Conservation (phyloP, 2,888 invertebrate species). For the Nemurella pictetii region DNA sequence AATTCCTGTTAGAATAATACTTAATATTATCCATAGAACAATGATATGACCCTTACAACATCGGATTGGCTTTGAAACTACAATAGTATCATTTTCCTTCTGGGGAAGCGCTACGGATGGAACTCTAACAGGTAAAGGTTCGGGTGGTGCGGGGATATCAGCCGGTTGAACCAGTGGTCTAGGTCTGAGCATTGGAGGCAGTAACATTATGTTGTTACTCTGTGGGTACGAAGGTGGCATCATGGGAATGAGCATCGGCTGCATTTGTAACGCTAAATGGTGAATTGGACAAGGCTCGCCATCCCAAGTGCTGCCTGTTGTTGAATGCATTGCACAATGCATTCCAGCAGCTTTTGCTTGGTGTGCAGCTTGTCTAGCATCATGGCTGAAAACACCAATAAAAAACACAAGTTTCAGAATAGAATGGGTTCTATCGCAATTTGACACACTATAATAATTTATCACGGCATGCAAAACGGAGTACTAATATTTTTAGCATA, state of each 20-base stretch:
- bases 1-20: slow-evolving; percentile 46
- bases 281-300: slow-evolving; percentile 44
- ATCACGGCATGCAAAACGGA: neutral
- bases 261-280: slow-evolving; percentile 25
- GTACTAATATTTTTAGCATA: neutral
- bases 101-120: slow-evolving; percentile 39
- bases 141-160: slow-evolving; percentile 40
- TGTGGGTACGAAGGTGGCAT: slow-evolving; percentile 34
- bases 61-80: slow-evolving; percentile 22
- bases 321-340: slow-evolving; percentile 41
- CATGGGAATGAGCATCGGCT: slow-evolving; percentile 20
- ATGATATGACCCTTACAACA: slow-evolving; percentile 47
- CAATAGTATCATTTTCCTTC: slow-evolving; percentile 28
- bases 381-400: neutral
- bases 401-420: neutral
- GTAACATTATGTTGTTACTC: slow-evolving; percentile 24
- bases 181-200: slow-evolving; percentile 43
- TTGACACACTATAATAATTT: neutral
- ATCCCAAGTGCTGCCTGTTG: slow-evolving; percentile 41
- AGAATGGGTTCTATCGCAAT: neutral
- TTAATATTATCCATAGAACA: slow-evolving; percentile 47
- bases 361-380: neutral
- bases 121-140: slow-evolving; percentile 43
- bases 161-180: slow-evolving; percentile 41
- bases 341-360: slow-evolving; percentile 36